Evolutionary conservation across 2,888 invertebrate genomes (phyloP).

Genomic region (Trichogramma dendrolimi): DNA sequence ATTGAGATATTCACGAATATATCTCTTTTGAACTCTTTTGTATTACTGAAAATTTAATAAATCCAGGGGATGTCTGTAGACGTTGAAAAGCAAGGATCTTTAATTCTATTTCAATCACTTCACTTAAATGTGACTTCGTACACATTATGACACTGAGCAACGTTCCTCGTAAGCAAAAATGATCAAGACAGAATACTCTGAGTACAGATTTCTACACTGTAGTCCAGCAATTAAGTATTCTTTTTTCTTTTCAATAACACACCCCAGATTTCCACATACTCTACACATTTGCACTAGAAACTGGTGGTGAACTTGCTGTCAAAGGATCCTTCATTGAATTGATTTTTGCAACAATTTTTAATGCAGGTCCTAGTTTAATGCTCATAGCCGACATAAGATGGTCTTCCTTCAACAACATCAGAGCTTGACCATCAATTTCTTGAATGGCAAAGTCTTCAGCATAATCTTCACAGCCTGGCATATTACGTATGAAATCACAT

Average conservation of each 20-base stretch:
- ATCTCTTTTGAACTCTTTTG: no score
- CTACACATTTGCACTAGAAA: constrained; percentile 33
- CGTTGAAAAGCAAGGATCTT: no score
- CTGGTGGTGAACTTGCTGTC: constrained; percentile 37
- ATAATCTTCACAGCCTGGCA: constrained; percentile 88
- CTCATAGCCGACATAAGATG: constrained; percentile 91
- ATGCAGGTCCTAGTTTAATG: constrained; percentile 92
- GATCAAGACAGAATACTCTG: no score
- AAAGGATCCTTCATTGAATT: constrained; percentile 71
- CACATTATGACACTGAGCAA: no score
- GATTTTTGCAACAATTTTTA: constrained; percentile 91
- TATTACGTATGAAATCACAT: constrained; percentile 80
- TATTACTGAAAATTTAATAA: no score
- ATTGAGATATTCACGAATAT: no score
- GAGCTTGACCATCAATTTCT: constrained; percentile 93
- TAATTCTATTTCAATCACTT: no score
- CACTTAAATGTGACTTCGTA: no score
- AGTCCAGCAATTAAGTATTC: no score
- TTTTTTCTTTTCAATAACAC: not conserved
- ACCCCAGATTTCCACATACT: constrained; percentile 24
- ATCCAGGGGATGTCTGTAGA: no score
- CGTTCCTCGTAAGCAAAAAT: no score
- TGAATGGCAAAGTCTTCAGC: constrained; percentile 92
- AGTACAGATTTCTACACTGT: not conserved
- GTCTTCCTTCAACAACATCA: constrained; percentile 86